A percentile compares a stretch with the other conserved stretches of the same genome.
Evolutionary conservation across 2,113 vertebrate genomes (phyloP).

Genomic region (Cryptomyrus ogoouensis): DNA sequence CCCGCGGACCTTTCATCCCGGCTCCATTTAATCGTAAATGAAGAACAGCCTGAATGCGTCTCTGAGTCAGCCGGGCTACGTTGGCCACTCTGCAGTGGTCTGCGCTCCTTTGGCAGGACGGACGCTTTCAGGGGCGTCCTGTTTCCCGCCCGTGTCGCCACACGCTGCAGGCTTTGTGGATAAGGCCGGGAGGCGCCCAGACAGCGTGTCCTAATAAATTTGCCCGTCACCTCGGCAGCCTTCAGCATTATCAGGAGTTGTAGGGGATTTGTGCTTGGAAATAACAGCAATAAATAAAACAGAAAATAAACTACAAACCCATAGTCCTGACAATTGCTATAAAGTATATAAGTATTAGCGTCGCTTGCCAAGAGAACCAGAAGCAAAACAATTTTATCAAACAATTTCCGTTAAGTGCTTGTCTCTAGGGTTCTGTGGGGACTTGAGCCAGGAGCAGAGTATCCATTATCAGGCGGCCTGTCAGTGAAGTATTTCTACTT

Average conservation of each 20-base stretch:
- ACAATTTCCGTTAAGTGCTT: background rate
- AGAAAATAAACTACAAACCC: background rate
- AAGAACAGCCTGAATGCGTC: background rate
- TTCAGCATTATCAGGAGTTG: background rate
- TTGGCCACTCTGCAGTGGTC: background rate
- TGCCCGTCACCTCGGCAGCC: background rate
- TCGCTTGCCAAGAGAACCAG: background rate
- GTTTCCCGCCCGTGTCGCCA: background rate
- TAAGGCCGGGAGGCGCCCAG: background rate
- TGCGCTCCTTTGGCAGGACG: background rate
- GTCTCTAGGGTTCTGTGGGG: background rate
- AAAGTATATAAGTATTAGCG: background rate
- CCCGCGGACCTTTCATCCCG: background rate
- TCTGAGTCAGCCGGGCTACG: background rate
- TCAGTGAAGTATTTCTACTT: background rate
- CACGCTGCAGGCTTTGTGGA: background rate
- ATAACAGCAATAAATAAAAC: constrained; percentile 2
- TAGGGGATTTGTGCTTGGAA: background rate
- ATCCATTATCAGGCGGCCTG: background rate
- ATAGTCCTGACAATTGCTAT: background rate
- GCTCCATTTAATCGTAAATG: background rate
- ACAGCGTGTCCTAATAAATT: background rate
- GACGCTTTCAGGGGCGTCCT: background rate
- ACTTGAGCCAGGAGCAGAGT: background rate
- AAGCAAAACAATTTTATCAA: background rate